Evolutionary conservation across 1,140 invertebrate genomes (phyloP).

Genomic region (Sminthurinus signatus): DNA sequence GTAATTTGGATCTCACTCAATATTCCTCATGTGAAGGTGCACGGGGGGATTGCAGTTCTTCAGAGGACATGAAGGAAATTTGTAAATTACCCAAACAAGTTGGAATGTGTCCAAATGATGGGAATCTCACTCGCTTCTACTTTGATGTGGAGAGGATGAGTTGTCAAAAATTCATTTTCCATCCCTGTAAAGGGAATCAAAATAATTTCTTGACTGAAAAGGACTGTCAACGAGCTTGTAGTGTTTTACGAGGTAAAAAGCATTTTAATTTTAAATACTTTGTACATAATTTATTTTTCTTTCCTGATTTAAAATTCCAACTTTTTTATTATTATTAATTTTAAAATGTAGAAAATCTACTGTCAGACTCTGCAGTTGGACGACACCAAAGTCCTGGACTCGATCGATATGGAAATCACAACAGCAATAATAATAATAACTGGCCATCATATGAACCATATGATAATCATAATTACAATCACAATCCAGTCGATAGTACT

Average conservation of each 20-base stretch:
- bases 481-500: not conserved
- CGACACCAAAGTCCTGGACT: too few species aligned
- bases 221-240: constrained; percentile 69
- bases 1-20: constrained; percentile 44
- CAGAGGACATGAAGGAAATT: constrained; percentile 50
- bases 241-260: constrained; percentile 28
- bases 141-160: constrained; percentile 64
- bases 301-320: not conserved
- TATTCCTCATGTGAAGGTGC: constrained; percentile 40
- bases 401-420: too few species aligned
- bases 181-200: constrained; percentile 78
- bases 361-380: too few species aligned
- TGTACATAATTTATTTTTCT: not conserved
- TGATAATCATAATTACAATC: too few species aligned
- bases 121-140: constrained; percentile 72
- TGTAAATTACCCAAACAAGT: constrained; percentile 64
- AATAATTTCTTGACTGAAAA: constrained; percentile 77
- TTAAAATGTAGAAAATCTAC: too few species aligned
- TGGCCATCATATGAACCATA: too few species aligned
- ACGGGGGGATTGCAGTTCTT: not conserved
- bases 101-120: constrained; percentile 68
- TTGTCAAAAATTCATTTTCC: constrained; percentile 77
- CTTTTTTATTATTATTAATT: too few species aligned
- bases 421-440: too few species aligned
- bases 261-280: not conserved